Evolutionary conservation across 2,888 invertebrate species (phyloP).

Genomic region (Pammene aurita): DNA sequence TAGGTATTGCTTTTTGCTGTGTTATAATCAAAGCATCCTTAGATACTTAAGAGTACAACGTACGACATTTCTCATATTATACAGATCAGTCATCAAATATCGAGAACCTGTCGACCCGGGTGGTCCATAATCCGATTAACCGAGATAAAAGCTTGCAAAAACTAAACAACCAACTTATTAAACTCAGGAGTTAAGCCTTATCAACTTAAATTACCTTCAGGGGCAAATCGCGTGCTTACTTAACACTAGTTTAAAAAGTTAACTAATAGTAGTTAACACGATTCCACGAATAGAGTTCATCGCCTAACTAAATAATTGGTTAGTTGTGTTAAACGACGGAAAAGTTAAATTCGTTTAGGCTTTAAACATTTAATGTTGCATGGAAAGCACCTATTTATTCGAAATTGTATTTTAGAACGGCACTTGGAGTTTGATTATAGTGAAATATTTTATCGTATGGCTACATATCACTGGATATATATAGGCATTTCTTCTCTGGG

Average conservation of each 20-base stretch:
- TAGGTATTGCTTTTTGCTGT: too few relatives aligned
- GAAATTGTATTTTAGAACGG: too few relatives aligned
- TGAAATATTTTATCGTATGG: too few relatives aligned
- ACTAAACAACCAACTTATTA: constrained; percentile 26
- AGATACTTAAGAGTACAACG: too few relatives aligned
- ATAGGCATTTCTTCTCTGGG: too few relatives aligned
- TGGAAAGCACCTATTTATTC: too few relatives aligned
- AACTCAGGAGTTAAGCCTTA: constrained; percentile 25
- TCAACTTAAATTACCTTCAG: constrained; percentile 31
- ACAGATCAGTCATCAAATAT: neutral
- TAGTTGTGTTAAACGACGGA: constrained; percentile 18
- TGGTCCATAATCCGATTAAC: constrained; percentile 35
- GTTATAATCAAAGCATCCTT: too few relatives aligned
- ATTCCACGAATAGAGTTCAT: constrained; percentile 47
- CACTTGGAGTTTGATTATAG: too few relatives aligned
- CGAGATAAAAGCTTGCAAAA: constrained; percentile 27
- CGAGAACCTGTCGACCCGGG: constrained; percentile 8
- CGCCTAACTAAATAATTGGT: constrained; percentile 18
- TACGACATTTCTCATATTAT: neutral
- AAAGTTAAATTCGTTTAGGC: neutral
- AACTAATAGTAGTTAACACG: constrained; percentile 52
- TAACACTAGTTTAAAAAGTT: constrained; percentile 50
- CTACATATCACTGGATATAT: too few relatives aligned
- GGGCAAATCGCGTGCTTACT: constrained; percentile 50
- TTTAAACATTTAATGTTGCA: neutral